Evolutionary conservation across 1,140 invertebrate genomes (phyloP), one percentile per base, ranked within the genome.

Genomic region (Brachionus koreanus): DNA sequence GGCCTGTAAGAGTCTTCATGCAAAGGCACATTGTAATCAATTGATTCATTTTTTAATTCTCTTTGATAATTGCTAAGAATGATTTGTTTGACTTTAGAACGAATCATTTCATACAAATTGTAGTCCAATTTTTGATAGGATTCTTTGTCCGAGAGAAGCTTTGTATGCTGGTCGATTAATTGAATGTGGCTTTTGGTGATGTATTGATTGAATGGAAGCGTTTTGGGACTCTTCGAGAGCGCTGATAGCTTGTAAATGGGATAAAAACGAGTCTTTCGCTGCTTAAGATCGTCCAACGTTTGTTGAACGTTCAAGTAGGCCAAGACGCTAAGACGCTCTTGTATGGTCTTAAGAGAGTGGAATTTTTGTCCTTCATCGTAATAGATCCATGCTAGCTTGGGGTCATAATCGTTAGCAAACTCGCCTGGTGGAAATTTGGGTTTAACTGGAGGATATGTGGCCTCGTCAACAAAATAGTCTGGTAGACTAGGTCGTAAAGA

Each of bases 311-410:
- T 82, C n/a, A n/a, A 46, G 42, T 82, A 82, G 4, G 79, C 79
- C 61, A 82, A 16, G 10, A 82, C 57, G 9, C 29, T 67, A 3
- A 82, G 23, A 5, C 79, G 33, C 43, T 82, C 79, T 49, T 82
- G 57, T 19, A 82, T 65, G 7, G 57, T 67, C 65, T 69, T 82
- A 0, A 82, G 39, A 12, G 57, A 16, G 2, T 23, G 33, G 16
- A 33, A 82, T 69, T 82, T 82, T 65, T 82, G 57, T 4, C 79
- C 79, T 42, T 65, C 57, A 33, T 82, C 79, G 35, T 23, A 67
- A n/a, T 82, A 65, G 12, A 49, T 19, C 79, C 79, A 82, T 9
- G 79, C 57, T 67, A 65, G n/a, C 33, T 65, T 67, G 7, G 61
- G n/a, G 16, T 82, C 79, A 33, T 65, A 61, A 7, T 79, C 57